Base-by-base conservation (phyloP, 2,888 invertebrate species). In the Clunio marinus region DNA sequence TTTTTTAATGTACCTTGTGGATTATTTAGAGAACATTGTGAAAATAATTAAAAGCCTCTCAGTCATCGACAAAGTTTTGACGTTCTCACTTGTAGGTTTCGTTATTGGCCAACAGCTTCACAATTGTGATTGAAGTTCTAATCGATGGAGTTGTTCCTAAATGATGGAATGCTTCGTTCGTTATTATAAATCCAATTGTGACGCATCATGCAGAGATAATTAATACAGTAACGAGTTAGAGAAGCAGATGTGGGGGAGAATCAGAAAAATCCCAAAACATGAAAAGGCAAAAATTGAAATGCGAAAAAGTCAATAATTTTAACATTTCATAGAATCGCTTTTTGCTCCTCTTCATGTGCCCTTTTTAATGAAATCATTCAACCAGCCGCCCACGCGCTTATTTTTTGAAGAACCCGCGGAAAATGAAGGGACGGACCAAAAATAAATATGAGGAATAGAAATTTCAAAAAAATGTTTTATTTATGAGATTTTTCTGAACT, bases 391-490 rank as follows among this genome's bases (percentile, higher is more conserved):
- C 51, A 51, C 51, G 22, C 51, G 10, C n/a, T n/a, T n/a, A n/a
- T n/a, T n/a, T n/a, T n/a, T n/a, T n/a, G n/a, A n/a, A n/a, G 32
- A 15, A 41, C 22, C 17, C 25, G 15, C 25, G 13, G n/a, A 15
- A 25, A 4, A 55, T 10, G 17, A 55, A 55, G 8, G 55, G 24
- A 55, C 35, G n/a, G 20, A 10, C 59, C 35, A 2, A 25, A 59
- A 59, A 59, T 35, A 32, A 58, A 58, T 59, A 35, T 59, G 8
- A 27, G 20, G 25, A 24, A 27, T 27, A 57, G 35, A 59, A 32
- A 59, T 10, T 59, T 59, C 59, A 20, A 57, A 59, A 59, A 59
- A 59, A 59, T 59, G 59, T 59, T 32, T 59, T 59, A 59, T 59
- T 59, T 59, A 59, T 59, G 35, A 59, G 59, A 59, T 24, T 57